phyloP scores from a whole-genome alignment of 2,797 vertebrate genomes.

The Arctocebus calabarensis region DNA sequence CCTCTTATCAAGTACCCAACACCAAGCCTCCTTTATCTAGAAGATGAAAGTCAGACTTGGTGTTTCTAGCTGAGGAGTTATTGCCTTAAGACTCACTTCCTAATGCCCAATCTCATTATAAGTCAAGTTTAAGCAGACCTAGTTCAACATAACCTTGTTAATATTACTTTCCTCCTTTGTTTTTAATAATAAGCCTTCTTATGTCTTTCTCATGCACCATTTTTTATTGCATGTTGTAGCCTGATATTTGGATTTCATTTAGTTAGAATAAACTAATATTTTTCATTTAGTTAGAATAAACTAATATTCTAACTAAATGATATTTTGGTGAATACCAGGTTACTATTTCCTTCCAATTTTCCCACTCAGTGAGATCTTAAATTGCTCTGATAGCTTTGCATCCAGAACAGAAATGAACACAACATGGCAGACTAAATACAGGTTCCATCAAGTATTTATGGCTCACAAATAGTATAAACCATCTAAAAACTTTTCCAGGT shows the following conservation, averaged over 20 bases:
- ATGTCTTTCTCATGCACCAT: neutral
- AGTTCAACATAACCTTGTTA: too few species aligned
- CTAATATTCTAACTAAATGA: neutral
- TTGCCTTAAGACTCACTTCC: too few species aligned
- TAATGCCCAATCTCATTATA: fast-evolving
- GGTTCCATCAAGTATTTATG: neutral
- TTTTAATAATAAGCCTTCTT: neutral
- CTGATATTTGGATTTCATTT: neutral
- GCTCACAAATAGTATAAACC: neutral
- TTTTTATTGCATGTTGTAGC: neutral
- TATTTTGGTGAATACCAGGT: neutral
- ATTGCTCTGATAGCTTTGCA: conserved; percentile 8
- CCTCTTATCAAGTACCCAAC: neutral
- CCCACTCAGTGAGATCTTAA: conserved; percentile 22
- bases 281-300: neutral
- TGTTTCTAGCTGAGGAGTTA: neutral
- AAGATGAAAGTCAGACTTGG: fast-evolving
- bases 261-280: neutral
- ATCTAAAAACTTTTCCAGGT: neutral
- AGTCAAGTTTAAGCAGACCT: neutral
- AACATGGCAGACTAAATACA: conserved; percentile 44
- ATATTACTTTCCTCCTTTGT: too few species aligned
- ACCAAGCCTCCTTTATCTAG: too few species aligned
- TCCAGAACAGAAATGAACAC: conserved; percentile 26
- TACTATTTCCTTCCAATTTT: neutral